Evolutionary conservation across 2,113 vertebrate species (phyloP).

Genomic region (Struthidea cinerea): DNA sequence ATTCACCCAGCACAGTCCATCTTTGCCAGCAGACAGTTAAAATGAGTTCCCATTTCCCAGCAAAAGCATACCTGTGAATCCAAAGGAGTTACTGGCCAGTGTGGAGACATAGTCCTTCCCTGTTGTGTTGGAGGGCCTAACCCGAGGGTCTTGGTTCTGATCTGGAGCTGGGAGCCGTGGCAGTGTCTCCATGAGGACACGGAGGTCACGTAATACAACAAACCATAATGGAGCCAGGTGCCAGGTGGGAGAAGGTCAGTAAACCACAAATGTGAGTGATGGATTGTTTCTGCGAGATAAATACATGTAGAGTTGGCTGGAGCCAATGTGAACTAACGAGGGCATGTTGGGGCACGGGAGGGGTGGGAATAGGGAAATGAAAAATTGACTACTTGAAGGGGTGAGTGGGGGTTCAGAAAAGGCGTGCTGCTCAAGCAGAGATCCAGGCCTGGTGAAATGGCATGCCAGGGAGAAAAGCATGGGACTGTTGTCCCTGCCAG

Average conservation of each 20-base stretch:
- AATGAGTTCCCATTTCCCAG: neutral
- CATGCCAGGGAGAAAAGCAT: neutral
- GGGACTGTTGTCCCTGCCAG: neutral
- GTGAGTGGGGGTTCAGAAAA: neutral
- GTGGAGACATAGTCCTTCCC: neutral
- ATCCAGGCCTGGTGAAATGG: neutral
- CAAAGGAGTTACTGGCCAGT: neutral
- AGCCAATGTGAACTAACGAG: neutral
- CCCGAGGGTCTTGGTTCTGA: rapidly evolving
- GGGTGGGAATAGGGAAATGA: neutral
- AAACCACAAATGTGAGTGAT: neutral
- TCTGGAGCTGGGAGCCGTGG: neutral
- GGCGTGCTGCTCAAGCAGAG: neutral
- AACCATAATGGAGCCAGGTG: neutral
- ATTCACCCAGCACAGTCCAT: neutral
- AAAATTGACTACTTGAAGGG: neutral
- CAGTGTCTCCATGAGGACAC: neutral
- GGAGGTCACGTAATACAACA: neutral
- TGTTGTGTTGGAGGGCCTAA: neutral
- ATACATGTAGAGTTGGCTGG: neutral
- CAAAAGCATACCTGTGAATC: neutral
- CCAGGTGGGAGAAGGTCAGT: neutral
- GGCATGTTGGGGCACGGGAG: neutral
- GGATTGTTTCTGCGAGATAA: neutral
- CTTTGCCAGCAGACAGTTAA: neutral